Percentiles rank a stretch among this genome's conserved stretches.
Conservation (phyloP, 2,113 vertebrate genomes). For the Agelaius phoeniceus region DNA sequence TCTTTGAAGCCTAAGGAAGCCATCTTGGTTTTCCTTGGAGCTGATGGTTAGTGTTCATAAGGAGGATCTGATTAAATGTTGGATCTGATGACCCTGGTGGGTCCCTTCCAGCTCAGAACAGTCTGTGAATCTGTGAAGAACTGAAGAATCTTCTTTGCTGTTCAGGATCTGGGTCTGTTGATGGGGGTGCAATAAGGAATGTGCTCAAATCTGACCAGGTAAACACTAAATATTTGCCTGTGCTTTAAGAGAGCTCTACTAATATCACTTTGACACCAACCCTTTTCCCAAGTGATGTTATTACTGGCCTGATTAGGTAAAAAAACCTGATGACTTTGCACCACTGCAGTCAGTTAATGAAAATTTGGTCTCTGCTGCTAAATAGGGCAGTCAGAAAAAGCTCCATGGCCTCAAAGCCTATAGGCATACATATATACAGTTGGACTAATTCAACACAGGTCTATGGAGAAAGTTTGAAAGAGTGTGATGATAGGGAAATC, state of each 20-base stretch:
- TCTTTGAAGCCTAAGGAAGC: not conserved
- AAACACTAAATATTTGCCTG: not conserved
- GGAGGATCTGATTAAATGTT: not conserved
- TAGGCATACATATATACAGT: not conserved
- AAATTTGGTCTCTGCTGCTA: not conserved
- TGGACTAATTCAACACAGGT: not conserved
- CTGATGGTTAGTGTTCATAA: not conserved
- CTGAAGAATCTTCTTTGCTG: not conserved
- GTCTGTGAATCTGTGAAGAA: not conserved
- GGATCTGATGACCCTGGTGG: not conserved
- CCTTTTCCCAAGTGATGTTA: not conserved
- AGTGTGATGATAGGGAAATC: fast-evolving
- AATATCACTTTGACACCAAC: not conserved
- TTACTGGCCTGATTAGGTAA: not conserved
- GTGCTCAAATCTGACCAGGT: not conserved
- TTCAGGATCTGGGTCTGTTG: not conserved
- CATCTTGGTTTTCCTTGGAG: not conserved
- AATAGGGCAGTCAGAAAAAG: not conserved
- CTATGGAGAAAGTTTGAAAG: not conserved
- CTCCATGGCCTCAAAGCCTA: not conserved
- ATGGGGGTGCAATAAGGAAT: not conserved
- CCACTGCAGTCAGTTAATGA: not conserved
- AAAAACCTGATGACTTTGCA: not conserved
- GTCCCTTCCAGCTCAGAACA: not conserved
- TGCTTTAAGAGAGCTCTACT: not conserved